Evolutionary conservation across 2,797 vertebrate genomes (phyloP), one percentile per base, ranked within the genome.

Genomic region (Sternotherus odoratus): DNA sequence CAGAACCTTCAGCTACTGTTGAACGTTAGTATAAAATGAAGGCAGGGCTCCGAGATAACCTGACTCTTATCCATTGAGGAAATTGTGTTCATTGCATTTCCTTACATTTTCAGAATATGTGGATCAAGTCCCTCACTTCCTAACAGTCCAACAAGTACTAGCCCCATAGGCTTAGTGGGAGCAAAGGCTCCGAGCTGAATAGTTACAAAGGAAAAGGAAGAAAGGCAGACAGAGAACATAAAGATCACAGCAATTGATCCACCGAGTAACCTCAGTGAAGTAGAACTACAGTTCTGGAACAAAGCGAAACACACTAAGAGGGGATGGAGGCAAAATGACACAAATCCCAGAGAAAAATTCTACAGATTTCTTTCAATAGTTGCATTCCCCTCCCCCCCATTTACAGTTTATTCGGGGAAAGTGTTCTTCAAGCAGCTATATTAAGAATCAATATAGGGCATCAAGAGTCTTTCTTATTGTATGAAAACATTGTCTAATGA

Each of bases 161-260:
- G 36, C 16, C 72, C 33, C n/a, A 12, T 39, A 63, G 24, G 78
- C 8, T 15, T 93, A 88, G 85, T 83, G 79, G 57, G 24, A 91
- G 48, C 86, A 95, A 53, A 83, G 43, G 43, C 39, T 90, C 91
- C 89, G 9, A 51, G 30, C 83, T 79, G 57, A 57, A 88, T 93
- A 91, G 93, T 95, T 93, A 93, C 60, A 36, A 17, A 75, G 51
- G 82, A 66, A 96, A 95, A 93, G 94, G 91, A 97, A 97, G 77
- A 74, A 92, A 95, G 95, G 30, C 33, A 94, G 92, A 91, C 91
- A 93, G 33, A 56, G 81, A 83, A 33, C 48, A 80, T 50, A 94
- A 94, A 82, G 50, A 87, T 43, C 5, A 5, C 6, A 87, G 57
- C 79, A 95, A 95, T 81, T 91, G 92, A 94, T 93, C 77, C 79